Evolutionary conservation across 2,888 invertebrate genomes (phyloP).

Genomic region (Trypoxylon attenuatum): DNA sequence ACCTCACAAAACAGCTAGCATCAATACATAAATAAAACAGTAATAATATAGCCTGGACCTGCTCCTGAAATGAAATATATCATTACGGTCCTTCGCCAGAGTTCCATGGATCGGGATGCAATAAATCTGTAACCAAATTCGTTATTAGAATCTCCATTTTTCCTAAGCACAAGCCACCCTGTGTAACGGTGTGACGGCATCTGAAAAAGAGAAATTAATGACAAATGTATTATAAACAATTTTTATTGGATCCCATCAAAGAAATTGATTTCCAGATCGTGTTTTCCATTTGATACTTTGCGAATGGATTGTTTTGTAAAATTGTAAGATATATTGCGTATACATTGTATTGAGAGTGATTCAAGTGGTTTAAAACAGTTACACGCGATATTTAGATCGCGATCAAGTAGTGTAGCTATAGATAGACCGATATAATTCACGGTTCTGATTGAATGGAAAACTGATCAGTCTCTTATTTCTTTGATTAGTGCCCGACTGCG

Average conservation of each 20-base stretch:
- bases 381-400: too few species aligned
- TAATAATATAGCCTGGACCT: conserved; percentile 26
- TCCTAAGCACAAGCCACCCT: background rate
- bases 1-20: conserved; percentile 56
- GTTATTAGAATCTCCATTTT: background rate
- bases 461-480: conserved; percentile 30
- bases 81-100: conserved; percentile 14
- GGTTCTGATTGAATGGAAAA: conserved; percentile 7
- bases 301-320: background rate
- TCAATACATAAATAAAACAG: conserved; percentile 40
- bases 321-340: background rate
- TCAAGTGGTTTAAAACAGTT: too few species aligned
- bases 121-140: conserved; percentile 22
- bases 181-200: background rate
- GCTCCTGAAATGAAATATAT: conserved; percentile 30
- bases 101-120: background rate
- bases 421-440: background rate
- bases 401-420: too few species aligned
- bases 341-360: background rate
- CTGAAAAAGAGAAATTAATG: background rate
- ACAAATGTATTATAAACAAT: background rate
- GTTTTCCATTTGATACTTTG: background rate
- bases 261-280: background rate
- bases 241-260: background rate
- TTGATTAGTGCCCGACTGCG: conserved; percentile 23